phyloP scores from a whole-genome alignment of 2,797 vertebrate species.

The Rhinogobio ventralis region DNA sequence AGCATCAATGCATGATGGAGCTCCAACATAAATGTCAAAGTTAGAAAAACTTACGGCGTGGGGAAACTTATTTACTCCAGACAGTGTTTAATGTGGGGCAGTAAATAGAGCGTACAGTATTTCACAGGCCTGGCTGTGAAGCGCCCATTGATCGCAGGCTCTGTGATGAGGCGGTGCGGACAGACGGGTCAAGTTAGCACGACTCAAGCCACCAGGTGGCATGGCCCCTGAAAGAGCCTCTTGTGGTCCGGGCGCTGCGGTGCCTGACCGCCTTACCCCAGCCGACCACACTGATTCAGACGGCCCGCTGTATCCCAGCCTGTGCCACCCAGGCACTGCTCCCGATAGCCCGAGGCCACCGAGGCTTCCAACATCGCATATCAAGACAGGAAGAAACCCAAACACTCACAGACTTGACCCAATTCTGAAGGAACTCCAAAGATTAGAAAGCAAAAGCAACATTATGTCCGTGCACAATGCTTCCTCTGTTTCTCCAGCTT shows the following conservation, averaged over 20 bases:
- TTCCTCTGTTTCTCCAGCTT: constrained; percentile 45
- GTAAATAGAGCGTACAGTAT: constrained; percentile 41
- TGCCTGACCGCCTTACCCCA: constrained; percentile 19
- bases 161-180: constrained; percentile 43
- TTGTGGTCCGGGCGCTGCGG: constrained; percentile 41
- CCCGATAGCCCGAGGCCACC: constrained; percentile 45
- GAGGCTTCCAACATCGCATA: constrained; percentile 45
- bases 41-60: constrained; percentile 32
- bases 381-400: not conserved
- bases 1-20: constrained; percentile 12
- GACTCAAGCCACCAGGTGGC: constrained; percentile 58
- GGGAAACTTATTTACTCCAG: constrained; percentile 37
- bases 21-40: constrained; percentile 46
- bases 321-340: constrained; percentile 62
- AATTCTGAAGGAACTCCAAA: constrained; percentile 43
- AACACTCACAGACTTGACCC: constrained; percentile 36
- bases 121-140: constrained; percentile 32
- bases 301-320: constrained; percentile 35
- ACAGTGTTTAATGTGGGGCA: constrained; percentile 43
- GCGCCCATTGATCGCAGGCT: constrained; percentile 28
- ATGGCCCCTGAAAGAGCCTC: constrained; percentile 59
- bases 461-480: constrained; percentile 54
- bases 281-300: constrained; percentile 63
- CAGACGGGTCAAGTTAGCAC: constrained; percentile 36
- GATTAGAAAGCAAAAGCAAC: constrained; percentile 46